Conservation (phyloP, 1,140 invertebrate species). For the Rhopalosiphum padi region DNA sequence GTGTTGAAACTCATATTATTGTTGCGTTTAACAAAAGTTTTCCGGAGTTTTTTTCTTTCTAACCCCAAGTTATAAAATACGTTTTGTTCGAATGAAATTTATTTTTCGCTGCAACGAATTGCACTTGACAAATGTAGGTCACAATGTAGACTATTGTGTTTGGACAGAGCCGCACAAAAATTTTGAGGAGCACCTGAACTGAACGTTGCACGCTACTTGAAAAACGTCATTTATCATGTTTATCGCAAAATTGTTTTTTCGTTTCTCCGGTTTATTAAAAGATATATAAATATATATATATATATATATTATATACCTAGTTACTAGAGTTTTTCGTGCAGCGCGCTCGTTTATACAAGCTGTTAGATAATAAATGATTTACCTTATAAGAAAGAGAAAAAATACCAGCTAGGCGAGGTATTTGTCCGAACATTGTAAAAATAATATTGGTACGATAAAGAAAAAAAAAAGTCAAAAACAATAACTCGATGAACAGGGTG, state of each 20-base stretch:
- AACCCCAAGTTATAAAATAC: not conserved
- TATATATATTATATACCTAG: not conserved
- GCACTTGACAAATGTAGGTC: constrained; percentile 8
- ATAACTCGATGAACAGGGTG: not conserved
- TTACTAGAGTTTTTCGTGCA: not conserved
- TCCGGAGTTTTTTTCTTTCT: not conserved
- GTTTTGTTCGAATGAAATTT: not conserved
- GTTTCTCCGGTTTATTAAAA: constrained; percentile 13
- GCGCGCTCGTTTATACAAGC: not conserved
- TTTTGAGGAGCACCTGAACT: constrained; percentile 15
- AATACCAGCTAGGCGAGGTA: not conserved
- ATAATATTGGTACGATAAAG: not conserved
- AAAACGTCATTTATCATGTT: constrained; percentile 39
- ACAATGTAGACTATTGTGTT: not conserved
- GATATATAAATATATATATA: not conserved
- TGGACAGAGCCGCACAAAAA: not conserved
- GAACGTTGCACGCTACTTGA: constrained; percentile 21
- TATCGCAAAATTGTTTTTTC: constrained; percentile 20
- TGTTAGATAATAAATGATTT: not conserved
- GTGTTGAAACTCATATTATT: not conserved
- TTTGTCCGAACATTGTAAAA: not conserved
- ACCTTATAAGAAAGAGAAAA: not conserved
- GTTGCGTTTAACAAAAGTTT: not conserved
- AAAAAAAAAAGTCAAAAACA: constrained; percentile 2
- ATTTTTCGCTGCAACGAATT: not conserved